Evolutionary conservation across 2,888 invertebrate species (phyloP), one percentile per base, ranked within the genome.

Genomic region (Eupithecia pulchellata): DNA sequence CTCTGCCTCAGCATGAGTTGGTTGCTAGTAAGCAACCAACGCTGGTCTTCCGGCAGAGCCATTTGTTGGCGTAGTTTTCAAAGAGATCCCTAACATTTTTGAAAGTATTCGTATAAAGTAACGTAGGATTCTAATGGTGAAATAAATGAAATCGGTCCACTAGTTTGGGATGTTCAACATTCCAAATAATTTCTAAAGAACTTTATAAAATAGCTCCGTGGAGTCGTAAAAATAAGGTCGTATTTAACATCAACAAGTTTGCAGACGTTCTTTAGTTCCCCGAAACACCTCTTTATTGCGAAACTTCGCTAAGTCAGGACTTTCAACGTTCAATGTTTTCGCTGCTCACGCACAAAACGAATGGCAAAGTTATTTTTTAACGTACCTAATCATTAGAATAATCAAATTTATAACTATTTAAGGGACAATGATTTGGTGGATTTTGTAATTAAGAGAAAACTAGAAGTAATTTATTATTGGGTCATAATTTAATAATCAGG

Each of bases 271-370:
- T n/a, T 52, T 42, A 55, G 66, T 69, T 66, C 39, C 39, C 36
- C 58, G 66, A 68, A 72, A 64, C 66, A 66, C 66, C 68, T 68
- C 57, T 68, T 69, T 72, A 72, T 72, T 72, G 66, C 58, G 1
- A 63, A 66, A 69, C 64, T 72, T 72, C 29, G 47, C 52, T 27
- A 72, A 72, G 66, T 66, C 20, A 32, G 63, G 34, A 58, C 32
- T 55, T 68, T 72, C 30, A 60, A 62, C 58, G 63, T 42, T 57
- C 39, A 57, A 61, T 61, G 61, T 34, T 61, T 61, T 34, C 34
- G 34, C 25, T 34, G 34, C 36, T 36, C 32, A 61, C 52, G 61
- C 32, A 67, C 47, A 25, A 36, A 55, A 55, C 34, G n/a, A 27
- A 65, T 60, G 71, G 39, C 30, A 52, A 61, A 71, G 61, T 61